Evolutionary conservation across 2,888 invertebrate species (phyloP).

Genomic region (Aethes cnicana): DNA sequence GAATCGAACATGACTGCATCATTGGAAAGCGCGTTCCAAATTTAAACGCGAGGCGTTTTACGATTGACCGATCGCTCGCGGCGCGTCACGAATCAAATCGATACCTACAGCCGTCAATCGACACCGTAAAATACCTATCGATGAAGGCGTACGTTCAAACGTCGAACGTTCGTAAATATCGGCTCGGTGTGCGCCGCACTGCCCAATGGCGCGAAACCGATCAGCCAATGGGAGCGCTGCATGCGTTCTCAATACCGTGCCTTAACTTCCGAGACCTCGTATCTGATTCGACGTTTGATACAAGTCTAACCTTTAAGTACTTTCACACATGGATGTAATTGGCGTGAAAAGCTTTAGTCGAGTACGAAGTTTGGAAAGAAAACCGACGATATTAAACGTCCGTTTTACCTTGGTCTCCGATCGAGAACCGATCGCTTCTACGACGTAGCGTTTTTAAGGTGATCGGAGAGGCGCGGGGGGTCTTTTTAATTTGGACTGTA

Average conservation of each 20-base stretch:
- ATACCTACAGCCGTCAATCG: slow-evolving; percentile 52
- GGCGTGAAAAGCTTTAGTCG: too few relatives aligned
- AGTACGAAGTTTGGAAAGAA: too few relatives aligned
- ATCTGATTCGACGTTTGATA: too few relatives aligned
- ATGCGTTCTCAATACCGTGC: slow-evolving; percentile 68
- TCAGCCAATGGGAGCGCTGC: slow-evolving; percentile 72
- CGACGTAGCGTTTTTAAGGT: slow-evolving; percentile 16
- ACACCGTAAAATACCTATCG: slow-evolving; percentile 61
- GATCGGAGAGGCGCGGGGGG: slow-evolving; percentile 40
- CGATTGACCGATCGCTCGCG: slow-evolving; percentile 42
- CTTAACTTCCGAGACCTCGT: too few relatives aligned
- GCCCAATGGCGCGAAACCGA: slow-evolving; percentile 83
- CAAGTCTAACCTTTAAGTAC: too few relatives aligned
- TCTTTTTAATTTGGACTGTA: slow-evolving; percentile 38
- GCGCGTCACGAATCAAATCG: slow-evolving; percentile 47
- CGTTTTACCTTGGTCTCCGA: slow-evolving; percentile 43
- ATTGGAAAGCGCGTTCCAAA: slow-evolving; percentile 43
- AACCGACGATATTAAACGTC: slow-evolving; percentile 51
- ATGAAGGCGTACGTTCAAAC: slow-evolving; percentile 57
- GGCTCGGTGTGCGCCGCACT: slow-evolving; percentile 83
- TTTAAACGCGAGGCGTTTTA: slow-evolving; percentile 40
- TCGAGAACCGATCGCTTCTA: slow-evolving; percentile 38
- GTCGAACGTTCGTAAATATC: slow-evolving; percentile 63
- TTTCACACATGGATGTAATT: too few relatives aligned
- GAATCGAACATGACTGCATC: too few relatives aligned